These are phyloP conservation scores for Heterodera schachtii DNA, from an alignment of 1,140 invertebrate species.

Conservation along the genomic window DNA sequence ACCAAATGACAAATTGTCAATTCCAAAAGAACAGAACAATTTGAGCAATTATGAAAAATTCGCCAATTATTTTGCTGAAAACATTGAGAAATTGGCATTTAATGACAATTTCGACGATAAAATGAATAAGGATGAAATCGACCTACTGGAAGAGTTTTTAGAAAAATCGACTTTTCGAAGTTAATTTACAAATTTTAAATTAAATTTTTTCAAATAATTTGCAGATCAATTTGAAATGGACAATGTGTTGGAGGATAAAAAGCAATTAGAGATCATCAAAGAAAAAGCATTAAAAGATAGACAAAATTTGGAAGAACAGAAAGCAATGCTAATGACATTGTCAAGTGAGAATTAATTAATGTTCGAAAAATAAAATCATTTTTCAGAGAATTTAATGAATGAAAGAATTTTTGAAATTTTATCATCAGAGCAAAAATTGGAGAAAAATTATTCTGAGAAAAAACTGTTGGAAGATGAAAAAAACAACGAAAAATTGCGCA, in stretches of 20 bases:
- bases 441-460: not conserved
- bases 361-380: not conserved
- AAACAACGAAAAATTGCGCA: not conserved
- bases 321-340: not conserved
- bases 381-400: not conserved
- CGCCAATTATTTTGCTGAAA: not conserved
- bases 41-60: not conserved
- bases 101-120: too few species aligned
- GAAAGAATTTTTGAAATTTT: constrained; percentile 1
- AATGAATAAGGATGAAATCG: too few species aligned
- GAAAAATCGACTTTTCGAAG: too few species aligned
- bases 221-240: too few species aligned
- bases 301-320: too few species aligned
- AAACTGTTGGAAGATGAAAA: not conserved
- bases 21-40: not conserved
- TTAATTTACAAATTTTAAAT: too few species aligned
- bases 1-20: not conserved
- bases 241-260: too few species aligned
- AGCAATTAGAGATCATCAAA: too few species aligned
- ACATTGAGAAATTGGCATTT: not conserved
- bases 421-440: not conserved
- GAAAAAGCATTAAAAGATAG: too few species aligned
- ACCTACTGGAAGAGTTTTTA: too few species aligned
- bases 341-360: not conserved
- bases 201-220: too few species aligned